Percentiles rank a stretch among this genome's conserved stretches.
These are phyloP conservation scores for Vannuccia rotundouncinata DNA, from an alignment of 2,888 invertebrate genomes.

Conservation along the genomic window DNA sequence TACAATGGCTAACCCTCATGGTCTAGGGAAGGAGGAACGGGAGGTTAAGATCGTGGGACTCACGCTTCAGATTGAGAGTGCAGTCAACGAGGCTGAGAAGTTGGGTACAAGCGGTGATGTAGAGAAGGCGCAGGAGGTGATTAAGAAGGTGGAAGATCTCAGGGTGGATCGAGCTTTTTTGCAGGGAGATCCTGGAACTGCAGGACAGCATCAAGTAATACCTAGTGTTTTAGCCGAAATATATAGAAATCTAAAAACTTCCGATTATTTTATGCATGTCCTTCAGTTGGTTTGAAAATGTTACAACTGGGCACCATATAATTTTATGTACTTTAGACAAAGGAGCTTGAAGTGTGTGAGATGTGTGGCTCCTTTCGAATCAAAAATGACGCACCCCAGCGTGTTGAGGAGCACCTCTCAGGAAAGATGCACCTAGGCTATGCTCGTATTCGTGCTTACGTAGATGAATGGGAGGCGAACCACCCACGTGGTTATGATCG, in stretches of 20 bases:
- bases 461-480: conserved; percentile 39
- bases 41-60: conserved; percentile 76
- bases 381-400: conserved; percentile 92
- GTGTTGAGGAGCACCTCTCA: conserved; percentile 93
- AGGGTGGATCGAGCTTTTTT: conserved; percentile 81
- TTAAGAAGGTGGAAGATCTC: conserved; percentile 87
- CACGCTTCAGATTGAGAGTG: conserved; percentile 77
- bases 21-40: conserved; percentile 18
- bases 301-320: no score
- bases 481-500: no score
- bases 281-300: background rate
- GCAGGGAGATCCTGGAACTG: conserved; percentile 42
- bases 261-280: no score
- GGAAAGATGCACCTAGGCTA: conserved; percentile 97
- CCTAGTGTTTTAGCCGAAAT: no score
- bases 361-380: conserved; percentile 98
- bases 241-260: no score
- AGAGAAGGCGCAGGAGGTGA: conserved; percentile 89
- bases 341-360: conserved; percentile 97
- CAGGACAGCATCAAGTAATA: conserved; percentile 32
- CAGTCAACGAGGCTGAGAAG: conserved; percentile 80
- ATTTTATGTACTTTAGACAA: conserved; percentile 65
- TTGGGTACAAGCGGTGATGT: conserved; percentile 90
- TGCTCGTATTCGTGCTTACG: conserved; percentile 60
- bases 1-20: conserved; percentile 25